Base-by-base conservation (phyloP, 2,888 invertebrate genomes). In the Tortricodes alternella region DNA sequence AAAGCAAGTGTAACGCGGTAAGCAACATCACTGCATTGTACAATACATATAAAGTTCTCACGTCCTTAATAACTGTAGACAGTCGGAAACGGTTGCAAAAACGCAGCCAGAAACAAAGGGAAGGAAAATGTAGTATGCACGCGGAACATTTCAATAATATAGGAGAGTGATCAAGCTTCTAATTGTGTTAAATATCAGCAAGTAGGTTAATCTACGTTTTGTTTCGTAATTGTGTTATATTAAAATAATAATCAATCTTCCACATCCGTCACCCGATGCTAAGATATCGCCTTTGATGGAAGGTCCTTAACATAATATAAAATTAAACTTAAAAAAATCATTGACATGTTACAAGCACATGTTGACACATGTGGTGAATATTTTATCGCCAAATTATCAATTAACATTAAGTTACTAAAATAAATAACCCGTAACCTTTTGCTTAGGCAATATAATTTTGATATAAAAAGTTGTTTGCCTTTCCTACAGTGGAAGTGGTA, bases 71-170 rank as follows among this genome's bases (percentile, higher is more conserved):
- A 85, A 80, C 76, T 68, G 74, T 75, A 71, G 71, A 70, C 73
- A 77, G 80, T 86, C 86, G 88, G 88, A 88, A 88, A 85, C 74
- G 72, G 74, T 83, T 83, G 86, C 86, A 89, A 88, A 88, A 89
- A 87, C 84, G 71, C 70, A 84, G 76, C 67, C 71, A 73, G 73
- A 83, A 78, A 87, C 88, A 88, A 88, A 88, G 82, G 79, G 83
- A 85, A 82, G 75, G 80, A 75, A 85, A 85, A 84, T 78, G 76
- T 80, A 80, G 77, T 74, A 78, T 62, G 59, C 61, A 63, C 73
- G 71, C 75, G 78, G 79, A 80, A 79, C 78, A 73, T 67, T 73
- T 76, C 48, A 53, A 49, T 46, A 56, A 56, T 55, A 78, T 78
- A 74, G 69, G 74, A 80, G 79, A 74, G 59, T 39, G 57, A 53